Conservation (phyloP, 2,113 vertebrate genomes). For the Clupea harengus region DNA sequence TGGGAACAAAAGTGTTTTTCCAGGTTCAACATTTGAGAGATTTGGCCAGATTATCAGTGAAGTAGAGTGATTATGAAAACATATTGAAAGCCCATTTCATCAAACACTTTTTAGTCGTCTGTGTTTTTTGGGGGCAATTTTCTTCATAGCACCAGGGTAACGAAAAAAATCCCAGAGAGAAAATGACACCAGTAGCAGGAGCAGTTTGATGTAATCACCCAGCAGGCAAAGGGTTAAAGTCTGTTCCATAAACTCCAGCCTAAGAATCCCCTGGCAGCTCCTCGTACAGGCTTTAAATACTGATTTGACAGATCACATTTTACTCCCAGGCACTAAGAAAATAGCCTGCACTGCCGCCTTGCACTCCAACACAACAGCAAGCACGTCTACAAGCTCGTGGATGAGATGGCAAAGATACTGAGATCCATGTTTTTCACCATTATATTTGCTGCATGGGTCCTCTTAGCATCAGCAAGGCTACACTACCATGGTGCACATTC, state of each 20-base stretch:
- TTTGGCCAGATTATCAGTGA: not conserved
- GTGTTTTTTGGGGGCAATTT: too few relatives aligned
- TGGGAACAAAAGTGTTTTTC: not conserved
- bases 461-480: conserved; percentile 60
- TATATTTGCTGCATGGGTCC: conserved; percentile 72
- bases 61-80: not conserved
- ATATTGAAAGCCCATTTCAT: not conserved
- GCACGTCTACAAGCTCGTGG: conserved; percentile 49
- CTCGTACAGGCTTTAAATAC: conserved; percentile 91
- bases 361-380: conserved; percentile 56
- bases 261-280: conserved; percentile 83
- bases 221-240: conserved; percentile 87
- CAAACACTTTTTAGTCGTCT: too few relatives aligned
- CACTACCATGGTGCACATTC: conserved; percentile 39
- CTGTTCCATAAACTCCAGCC: conserved; percentile 77
- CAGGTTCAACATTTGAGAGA: not conserved
- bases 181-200: not conserved
- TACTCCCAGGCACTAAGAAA: conserved; percentile 77
- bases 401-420: conserved; percentile 74
- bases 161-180: not conserved
- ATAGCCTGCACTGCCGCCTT: conserved; percentile 53
- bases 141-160: not conserved
- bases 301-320: conserved; percentile 84
- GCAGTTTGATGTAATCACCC: conserved; percentile 42
- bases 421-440: conserved; percentile 71